Evolutionary conservation across 1,140 invertebrate species (phyloP), one percentile per base, ranked within the genome.

Genomic region (Drosophila nikananu): DNA sequence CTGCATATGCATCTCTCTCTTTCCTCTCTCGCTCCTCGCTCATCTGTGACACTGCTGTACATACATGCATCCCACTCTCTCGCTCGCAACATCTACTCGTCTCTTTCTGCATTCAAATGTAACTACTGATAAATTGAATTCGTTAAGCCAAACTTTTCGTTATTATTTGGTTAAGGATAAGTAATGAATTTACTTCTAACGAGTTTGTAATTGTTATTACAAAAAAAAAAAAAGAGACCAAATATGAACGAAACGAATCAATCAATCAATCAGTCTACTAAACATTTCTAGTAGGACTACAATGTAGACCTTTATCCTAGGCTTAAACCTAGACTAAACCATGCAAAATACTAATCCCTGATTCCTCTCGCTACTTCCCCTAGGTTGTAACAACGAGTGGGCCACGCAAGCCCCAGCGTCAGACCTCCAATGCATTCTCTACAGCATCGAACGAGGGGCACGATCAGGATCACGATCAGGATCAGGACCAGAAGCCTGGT

Each of bases 311-410:
- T 57, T 35, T 17, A 12, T 39, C 8, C 23, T 67, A 54, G 27
- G 62, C 27, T 51, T n/a, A 67, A 21, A n/a, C n/a, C n/a, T n/a
- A n/a, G 9, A 6, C 15, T 7, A 27, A 13, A 8, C 15, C 9
- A 21, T 8, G 21, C 37, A 44, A 35, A 19, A 19, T n/a, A 51
- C 35, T 52, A 27, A 52, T 70, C 21, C 13, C 19, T n/a, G n/a
- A 12, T 41, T 3, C 10, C 62, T 59, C 42, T 71, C 49, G 61
- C 57, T 37, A 44, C 73, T 65, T 30, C n/a, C 32, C 32, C 55
- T 71, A 97, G 96, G 96, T 97, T 95, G 95, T 96, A 95, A 96
- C 95, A 59, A 95, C 95, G 65, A 94, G 95, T 92, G 96, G 96
- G 49, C 95, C 96, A 67, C 94, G 95, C 55, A 96, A 96, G 92